These are phyloP conservation scores for Antechinus flavipes DNA, from an alignment of 2,113 vertebrate species.

Conservation along the genomic window DNA sequence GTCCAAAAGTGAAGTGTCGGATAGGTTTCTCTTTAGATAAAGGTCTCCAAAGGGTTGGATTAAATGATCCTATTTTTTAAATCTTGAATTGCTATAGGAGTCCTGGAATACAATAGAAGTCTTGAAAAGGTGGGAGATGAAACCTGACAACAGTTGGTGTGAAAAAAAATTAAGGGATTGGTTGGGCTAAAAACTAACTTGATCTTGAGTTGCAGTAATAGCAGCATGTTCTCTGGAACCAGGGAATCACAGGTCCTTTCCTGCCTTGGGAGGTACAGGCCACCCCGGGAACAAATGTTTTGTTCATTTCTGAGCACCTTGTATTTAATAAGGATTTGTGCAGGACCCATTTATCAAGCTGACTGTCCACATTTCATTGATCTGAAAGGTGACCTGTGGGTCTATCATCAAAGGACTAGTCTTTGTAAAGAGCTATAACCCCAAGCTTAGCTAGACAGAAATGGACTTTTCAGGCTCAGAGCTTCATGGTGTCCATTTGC, in stretches of 20 bases:
- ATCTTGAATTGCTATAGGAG: too few relatives aligned
- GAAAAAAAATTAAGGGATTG: background rate
- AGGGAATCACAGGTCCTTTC: background rate
- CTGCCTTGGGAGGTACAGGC: background rate
- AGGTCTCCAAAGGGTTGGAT: too few relatives aligned
- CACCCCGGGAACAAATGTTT: background rate
- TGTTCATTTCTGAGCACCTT: background rate
- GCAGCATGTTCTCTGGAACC: background rate
- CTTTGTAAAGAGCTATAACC: background rate
- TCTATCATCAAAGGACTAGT: background rate
- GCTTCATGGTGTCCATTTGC: background rate
- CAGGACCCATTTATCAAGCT: background rate
- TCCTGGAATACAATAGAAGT: too few relatives aligned
- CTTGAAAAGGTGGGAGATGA: too few relatives aligned
- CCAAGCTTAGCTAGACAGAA: background rate
- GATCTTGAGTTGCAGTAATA: too few relatives aligned
- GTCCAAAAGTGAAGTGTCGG: background rate
- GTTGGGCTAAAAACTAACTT: background rate
- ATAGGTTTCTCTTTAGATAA: too few relatives aligned
- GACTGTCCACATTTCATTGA: background rate
- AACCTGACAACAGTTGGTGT: background rate
- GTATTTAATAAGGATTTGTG: background rate
- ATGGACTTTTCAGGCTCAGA: background rate
- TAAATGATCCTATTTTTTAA: too few relatives aligned
- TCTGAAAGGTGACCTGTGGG: background rate